phyloP scores from a whole-genome alignment of 2,113 vertebrate species.

The Hystrix brachyura region DNA sequence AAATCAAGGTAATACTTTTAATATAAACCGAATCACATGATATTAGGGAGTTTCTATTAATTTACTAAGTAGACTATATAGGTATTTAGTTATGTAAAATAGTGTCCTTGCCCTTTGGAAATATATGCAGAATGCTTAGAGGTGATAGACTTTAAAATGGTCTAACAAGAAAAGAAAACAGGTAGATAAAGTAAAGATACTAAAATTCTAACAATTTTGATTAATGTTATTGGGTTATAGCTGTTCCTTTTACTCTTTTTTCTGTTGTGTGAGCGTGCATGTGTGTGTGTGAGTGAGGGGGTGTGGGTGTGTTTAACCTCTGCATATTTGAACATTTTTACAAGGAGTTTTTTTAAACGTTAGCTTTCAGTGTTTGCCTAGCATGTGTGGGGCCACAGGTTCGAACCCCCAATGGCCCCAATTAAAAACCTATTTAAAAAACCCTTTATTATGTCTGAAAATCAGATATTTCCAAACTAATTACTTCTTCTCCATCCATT shows the following conservation, averaged over 20 bases:
- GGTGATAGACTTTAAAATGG: not conserved
- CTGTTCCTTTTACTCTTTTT: not conserved
- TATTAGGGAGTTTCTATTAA: not conserved
- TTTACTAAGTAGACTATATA: not conserved
- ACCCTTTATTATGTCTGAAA: conserved; percentile 35
- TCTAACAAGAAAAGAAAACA: not conserved
- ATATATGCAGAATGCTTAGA: not conserved
- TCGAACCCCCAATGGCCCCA: not conserved
- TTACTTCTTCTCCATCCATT: not conserved
- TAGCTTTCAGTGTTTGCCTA: not conserved
- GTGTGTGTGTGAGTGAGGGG: too few relatives aligned
- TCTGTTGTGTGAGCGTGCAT: not conserved
- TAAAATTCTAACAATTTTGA: not conserved
- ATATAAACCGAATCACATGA: not conserved
- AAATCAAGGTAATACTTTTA: conserved; percentile 24
- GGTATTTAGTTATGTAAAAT: not conserved
- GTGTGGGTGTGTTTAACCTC: not conserved
- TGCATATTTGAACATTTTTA: not conserved
- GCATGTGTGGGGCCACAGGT: too few relatives aligned
- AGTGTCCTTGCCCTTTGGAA: not conserved
- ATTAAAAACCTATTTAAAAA: not conserved
- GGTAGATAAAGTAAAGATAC: not conserved
- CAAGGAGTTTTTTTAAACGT: not conserved
- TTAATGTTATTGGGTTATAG: not conserved
- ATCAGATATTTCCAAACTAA: not conserved